Percentiles rank a stretch among this genome's conserved stretches.
Evolutionary conservation across 2,797 vertebrate genomes (phyloP).

Genomic region (Eremophila alpestris): DNA sequence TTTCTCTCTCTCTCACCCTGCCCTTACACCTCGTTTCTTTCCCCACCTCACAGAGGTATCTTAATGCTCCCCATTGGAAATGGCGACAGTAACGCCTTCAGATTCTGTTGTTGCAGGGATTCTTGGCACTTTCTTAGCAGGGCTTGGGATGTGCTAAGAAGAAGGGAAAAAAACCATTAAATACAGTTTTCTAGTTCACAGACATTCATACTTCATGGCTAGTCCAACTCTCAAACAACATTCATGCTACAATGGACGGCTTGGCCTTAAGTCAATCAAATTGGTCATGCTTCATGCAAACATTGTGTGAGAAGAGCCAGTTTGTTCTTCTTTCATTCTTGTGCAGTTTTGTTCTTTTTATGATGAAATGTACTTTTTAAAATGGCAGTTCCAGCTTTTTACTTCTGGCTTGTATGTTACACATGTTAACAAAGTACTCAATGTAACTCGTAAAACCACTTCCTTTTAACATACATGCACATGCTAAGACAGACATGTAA

Average conservation of each 20-base stretch:
- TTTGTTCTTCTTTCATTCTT: conserved; percentile 2
- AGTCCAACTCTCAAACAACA: conserved; percentile 20
- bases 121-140: conserved; percentile 94
- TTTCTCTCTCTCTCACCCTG: conserved; percentile 16
- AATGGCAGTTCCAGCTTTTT: not conserved
- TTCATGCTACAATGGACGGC: not conserved
- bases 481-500: not conserved
- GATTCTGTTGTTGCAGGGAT: conserved; percentile 82
- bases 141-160: conserved; percentile 90
- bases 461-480: conserved; percentile 5
- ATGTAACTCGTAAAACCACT: not conserved
- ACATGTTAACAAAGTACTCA: not conserved
- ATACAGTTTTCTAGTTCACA: conserved; percentile 18
- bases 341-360: not conserved
- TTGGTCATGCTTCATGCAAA: conserved; percentile 23
- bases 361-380: not conserved
- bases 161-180: conserved; percentile 26
- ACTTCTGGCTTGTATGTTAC: not conserved
- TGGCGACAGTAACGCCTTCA: conserved; percentile 75
- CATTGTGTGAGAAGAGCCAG: not conserved
- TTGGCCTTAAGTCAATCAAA: not conserved
- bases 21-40: conserved; percentile 11
- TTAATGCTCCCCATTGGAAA: conserved; percentile 86
- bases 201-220: conserved; percentile 23
- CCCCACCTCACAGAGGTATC: conserved; percentile 75